A percentile compares a stretch with the other conserved stretches of the same genome.
Conservation (phyloP, 2,113 vertebrate species). For the Podarcis cretensis region DNA sequence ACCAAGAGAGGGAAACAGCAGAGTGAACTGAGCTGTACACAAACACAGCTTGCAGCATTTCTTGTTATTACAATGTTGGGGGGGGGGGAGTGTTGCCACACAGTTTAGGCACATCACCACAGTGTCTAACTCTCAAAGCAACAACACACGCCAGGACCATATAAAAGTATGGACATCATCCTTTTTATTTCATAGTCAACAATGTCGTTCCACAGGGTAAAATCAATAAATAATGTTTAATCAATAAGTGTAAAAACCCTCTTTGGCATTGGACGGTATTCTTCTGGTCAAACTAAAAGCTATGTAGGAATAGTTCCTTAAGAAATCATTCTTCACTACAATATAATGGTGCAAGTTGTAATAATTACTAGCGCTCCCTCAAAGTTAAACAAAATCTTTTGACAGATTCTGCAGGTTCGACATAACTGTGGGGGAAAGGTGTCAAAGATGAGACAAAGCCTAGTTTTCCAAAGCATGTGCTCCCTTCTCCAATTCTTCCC, state of each 20-base stretch:
- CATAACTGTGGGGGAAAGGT: slow-evolving; percentile 36
- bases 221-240: slow-evolving; percentile 75
- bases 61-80: not conserved
- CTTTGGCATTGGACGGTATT: slow-evolving; percentile 79
- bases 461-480: slow-evolving; percentile 39
- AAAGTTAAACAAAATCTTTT: slow-evolving; percentile 31
- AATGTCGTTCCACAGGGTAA: slow-evolving; percentile 73
- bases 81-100: no score
- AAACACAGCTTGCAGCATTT: not conserved
- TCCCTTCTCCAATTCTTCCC: slow-evolving; percentile 41
- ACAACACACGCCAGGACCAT: slow-evolving; percentile 65
- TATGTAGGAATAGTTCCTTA: slow-evolving; percentile 71
- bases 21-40: not conserved
- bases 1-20: not conserved
- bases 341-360: slow-evolving; percentile 69
- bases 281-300: slow-evolving; percentile 71
- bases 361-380: slow-evolving; percentile 56
- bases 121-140: not conserved
- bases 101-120: not conserved
- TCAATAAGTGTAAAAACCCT: slow-evolving; percentile 70
- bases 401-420: slow-evolving; percentile 25
- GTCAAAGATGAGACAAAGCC: slow-evolving; percentile 34
- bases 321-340: slow-evolving; percentile 65
- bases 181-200: slow-evolving; percentile 79
- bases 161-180: slow-evolving; percentile 54